A percentile compares a stretch with the other conserved stretches of the same genome.
phyloP scores from a whole-genome alignment of 2,113 vertebrate genomes.

The Mus pahari region DNA sequence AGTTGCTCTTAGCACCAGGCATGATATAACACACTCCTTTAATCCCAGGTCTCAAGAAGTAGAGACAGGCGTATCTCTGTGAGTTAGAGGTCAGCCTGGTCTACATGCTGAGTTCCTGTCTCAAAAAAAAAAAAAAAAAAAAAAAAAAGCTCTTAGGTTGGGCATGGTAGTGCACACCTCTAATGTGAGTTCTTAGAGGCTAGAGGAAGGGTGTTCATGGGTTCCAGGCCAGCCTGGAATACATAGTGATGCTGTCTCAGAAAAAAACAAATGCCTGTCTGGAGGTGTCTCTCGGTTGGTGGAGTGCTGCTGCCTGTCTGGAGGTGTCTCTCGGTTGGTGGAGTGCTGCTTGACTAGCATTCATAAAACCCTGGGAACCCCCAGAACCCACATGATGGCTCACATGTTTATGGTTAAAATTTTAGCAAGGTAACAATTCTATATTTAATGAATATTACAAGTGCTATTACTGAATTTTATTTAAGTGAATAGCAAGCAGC shows the following conservation, averaged over 20 bases:
- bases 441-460: background rate
- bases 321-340: background rate
- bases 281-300: background rate
- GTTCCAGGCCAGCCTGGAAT: background rate
- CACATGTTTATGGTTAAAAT: slow-evolving; percentile 2
- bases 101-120: background rate
- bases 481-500: background rate
- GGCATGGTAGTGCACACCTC: no score
- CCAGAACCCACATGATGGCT: background rate
- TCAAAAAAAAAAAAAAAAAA: background rate
- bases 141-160: background rate
- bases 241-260: background rate
- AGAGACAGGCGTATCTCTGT: background rate
- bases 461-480: background rate
- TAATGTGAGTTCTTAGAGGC: background rate
- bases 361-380: background rate
- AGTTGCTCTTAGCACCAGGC: background rate
- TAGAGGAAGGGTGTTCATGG: background rate
- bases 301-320: background rate
- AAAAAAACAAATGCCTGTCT: background rate
- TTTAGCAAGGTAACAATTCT: background rate
- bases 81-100: background rate
- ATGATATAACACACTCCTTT: background rate
- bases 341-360: background rate
- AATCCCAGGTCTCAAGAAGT: background rate